Base-by-base conservation (phyloP, 2,888 invertebrate species). In the Lasiommata megera region DNA sequence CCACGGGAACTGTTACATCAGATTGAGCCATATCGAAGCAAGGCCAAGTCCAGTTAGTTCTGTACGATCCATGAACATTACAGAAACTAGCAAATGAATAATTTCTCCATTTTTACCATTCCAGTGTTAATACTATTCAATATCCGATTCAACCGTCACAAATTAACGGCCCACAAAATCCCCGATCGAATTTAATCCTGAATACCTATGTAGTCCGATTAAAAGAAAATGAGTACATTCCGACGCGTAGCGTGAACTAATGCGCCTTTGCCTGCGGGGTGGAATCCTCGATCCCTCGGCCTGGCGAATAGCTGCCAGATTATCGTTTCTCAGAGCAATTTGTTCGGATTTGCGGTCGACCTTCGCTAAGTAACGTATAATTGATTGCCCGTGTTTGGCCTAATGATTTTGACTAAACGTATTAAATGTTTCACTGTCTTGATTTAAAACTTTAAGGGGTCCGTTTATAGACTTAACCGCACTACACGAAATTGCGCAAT, bases 261-360 rank as follows among this genome's bases (percentile, higher is more conserved):
- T 79, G 73, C 72, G 71, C 56, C 29, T 23, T 37, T 65, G 54
- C 40, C 44, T 38, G 37, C 66, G 68, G 69, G 72, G 73, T 71
- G 69, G 54, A 50, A 55, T 52, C 63, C 67, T 62, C 67, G 28
- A 50, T 17, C 69, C 66, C 63, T 66, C 67, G 52, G 63, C 64
- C 67, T 67, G 67, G 69, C 67, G 71, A 73, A 78, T 78, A 72
- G 76, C 74, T 74, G 77, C 76, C 79, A 82, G 85, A 84, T 86
- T 85, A 86, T 82, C 82, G 81, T 81, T 79, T 77, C 74, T 72
- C 68, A 62, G 67, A 80, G 80, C 83, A 84, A 84, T 86, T 86
- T 84, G 83, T 82, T 76, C 73, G 83, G 84, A 84, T 86, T 85
- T 84, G 79, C 72, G 80, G 79, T 65, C 74, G 75, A 82, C 77